These are phyloP conservation scores for Anas platyrhynchos DNA, from an alignment of 2,113 vertebrate genomes.

Conservation along the genomic window DNA sequence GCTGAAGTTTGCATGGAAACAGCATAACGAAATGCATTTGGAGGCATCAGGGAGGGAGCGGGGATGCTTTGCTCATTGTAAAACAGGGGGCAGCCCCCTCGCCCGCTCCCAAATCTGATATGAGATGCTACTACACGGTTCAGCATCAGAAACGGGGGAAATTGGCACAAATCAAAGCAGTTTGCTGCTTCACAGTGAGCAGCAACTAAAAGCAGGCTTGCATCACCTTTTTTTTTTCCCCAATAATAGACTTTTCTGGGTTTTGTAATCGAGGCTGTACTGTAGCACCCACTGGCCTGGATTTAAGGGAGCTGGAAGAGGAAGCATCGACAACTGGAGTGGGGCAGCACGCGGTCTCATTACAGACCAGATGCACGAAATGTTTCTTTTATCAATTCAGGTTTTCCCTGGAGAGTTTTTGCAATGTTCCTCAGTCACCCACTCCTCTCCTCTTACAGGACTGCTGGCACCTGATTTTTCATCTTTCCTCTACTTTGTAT, in stretches of 20 bases:
- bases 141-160: too few species aligned
- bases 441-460: background rate
- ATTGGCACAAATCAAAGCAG: background rate
- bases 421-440: background rate
- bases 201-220: background rate
- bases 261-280: background rate
- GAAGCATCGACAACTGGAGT: background rate
- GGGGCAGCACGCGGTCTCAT: background rate
- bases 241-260: background rate
- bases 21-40: background rate
- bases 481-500: background rate
- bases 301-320: background rate
- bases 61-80: background rate
- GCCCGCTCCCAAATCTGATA: background rate
- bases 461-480: rapidly evolving
- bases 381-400: background rate
- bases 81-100: background rate
- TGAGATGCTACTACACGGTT: background rate
- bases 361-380: rapidly evolving
- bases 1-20: background rate
- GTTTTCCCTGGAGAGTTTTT: background rate
- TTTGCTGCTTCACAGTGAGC: background rate
- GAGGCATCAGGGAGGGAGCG: rapidly evolving
- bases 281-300: rapidly evolving
- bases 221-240: background rate